Evolutionary conservation across 2,113 vertebrate genomes (phyloP), one percentile per base, ranked within the genome.

Genomic region (Sakesphorus luctuosus): DNA sequence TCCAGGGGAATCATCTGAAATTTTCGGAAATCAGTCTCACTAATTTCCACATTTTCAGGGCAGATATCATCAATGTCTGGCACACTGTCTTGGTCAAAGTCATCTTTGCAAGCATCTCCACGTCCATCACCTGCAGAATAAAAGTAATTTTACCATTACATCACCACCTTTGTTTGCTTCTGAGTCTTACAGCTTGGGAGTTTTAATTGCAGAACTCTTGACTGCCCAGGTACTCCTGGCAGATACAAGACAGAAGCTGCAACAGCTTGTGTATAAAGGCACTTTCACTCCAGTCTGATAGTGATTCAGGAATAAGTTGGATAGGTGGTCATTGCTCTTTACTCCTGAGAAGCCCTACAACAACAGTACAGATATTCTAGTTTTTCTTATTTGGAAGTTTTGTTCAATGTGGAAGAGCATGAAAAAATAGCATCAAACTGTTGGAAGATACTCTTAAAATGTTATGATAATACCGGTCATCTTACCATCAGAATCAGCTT

Each of bases 1-100:
- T 99, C 99, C 56, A 99, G 96, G 61, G 99, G 99, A 97, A 99
- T 99, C 99, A 99, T 99, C 97, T 99, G 99, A 97, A 99, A 99
- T 97, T 98, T 98, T 79, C 99, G 98, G 98, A 99, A 99, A 79
- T 99, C 99, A 13, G 99, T 99, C 94, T 99, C 99, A 90, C 99
- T 99, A 89, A 99, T 99, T 52, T 97, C 99, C 88, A 99, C 98
- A 58, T 99, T 99, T 97, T 99, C 99, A 38, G 99, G 99, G 83
- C 99, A 99, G 95, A 99, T 99, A 63, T 99, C 99, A 40, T 99
- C 87, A n/a, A 99, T 99, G 78, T 99, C 99, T 87, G 98, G 98
- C 23, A 99, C 97, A 1, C 72, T 99, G 95, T 99, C 99, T 78
- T 99, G 97, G 91, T 99, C 99, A 98, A 99, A 99, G 95, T 99